phyloP scores from a whole-genome alignment of 2,888 invertebrate genomes.

The Lithophane semibrunnea region DNA sequence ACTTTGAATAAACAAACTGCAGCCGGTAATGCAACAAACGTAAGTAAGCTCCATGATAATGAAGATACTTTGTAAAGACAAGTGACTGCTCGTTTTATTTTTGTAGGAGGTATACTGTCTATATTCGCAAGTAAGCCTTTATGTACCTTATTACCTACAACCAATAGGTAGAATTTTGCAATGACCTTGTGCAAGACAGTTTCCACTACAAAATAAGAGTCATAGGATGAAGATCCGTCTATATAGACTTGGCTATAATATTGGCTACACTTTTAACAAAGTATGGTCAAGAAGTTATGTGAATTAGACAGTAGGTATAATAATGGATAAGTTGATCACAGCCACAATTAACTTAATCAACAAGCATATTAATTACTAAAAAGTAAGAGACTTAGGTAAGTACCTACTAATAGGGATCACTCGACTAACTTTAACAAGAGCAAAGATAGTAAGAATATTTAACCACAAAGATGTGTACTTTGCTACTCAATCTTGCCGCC shows the following conservation, averaged over 20 bases:
- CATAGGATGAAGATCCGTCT: not conserved
- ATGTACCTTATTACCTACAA: not conserved
- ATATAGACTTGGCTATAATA: not conserved
- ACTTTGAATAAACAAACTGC: constrained; percentile 47
- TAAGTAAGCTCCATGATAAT: constrained; percentile 21
- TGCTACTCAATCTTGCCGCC: constrained; percentile 48
- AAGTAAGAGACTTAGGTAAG: not conserved
- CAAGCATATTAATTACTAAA: not conserved
- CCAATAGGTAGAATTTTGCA: not conserved
- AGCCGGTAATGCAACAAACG: constrained; percentile 25
- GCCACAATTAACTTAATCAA: constrained; percentile 10
- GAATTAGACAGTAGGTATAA: not conserved
- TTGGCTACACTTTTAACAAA: not conserved
- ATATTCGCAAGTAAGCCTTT: not conserved
- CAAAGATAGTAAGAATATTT: constrained; percentile 46
- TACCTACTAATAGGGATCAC: constrained; percentile 18
- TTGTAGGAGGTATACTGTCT: not conserved
- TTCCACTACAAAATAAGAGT: not conserved
- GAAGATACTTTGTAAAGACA: constrained; percentile 41
- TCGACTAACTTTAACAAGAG: constrained; percentile 12
- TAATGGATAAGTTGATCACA: not conserved
- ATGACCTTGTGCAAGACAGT: not conserved
- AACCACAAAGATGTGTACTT: constrained; percentile 38
- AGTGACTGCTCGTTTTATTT: constrained; percentile 5
- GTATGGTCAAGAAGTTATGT: not conserved